These are phyloP conservation scores for Neoitamus cyanurus DNA, from an alignment of 2,888 invertebrate species.

Conservation along the genomic window DNA sequence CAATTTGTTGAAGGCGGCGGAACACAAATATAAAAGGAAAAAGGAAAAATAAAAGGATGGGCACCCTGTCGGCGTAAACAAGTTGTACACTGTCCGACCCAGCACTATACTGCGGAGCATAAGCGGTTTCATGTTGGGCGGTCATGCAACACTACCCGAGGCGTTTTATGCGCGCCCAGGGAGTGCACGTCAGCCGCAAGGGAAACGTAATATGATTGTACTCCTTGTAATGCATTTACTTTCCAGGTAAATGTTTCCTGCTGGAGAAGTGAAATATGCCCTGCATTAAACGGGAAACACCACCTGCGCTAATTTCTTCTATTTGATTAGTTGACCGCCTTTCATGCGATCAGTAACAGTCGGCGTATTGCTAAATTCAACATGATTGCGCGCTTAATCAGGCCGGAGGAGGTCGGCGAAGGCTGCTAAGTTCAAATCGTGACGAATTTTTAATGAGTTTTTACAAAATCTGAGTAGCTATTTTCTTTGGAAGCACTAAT, in stretches of 20 bases:
- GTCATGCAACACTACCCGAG: not conserved
- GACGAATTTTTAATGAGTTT: not conserved
- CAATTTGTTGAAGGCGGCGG: not conserved
- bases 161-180: not conserved
- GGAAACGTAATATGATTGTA: not conserved
- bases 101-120: not conserved
- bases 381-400: not conserved
- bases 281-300: not conserved
- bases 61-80: not conserved
- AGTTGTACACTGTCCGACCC: not conserved
- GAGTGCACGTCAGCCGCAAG: not conserved
- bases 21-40: not conserved
- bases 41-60: not conserved
- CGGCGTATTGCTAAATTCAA: not conserved
- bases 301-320: not conserved
- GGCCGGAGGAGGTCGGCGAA: not conserved
- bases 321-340: not conserved
- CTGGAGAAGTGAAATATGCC: not conserved
- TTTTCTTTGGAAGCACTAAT: not conserved
- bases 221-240: not conserved
- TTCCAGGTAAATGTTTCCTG: not conserved
- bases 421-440: not conserved
- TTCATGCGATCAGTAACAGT: not conserved
- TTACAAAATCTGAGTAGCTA: not conserved
- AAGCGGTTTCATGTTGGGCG: not conserved